Base-by-base conservation (phyloP, 2,888 invertebrate genomes). In the Euspilapteryx auroguttella region DNA sequence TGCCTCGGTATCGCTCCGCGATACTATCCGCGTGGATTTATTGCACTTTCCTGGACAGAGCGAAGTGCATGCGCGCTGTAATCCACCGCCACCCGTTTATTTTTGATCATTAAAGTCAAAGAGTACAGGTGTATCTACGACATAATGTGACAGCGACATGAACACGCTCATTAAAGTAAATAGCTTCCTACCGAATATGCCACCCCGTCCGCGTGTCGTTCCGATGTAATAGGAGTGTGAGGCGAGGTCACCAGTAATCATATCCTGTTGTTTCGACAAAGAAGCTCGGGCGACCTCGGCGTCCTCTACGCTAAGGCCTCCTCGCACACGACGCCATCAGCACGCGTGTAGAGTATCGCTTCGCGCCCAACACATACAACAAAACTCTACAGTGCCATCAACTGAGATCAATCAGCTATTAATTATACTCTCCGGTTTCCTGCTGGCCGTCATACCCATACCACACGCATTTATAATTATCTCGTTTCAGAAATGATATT, bases 261-360 rank as follows among this genome's bases (percentile, higher is more conserved):
- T 46, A 62, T 64, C 61, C 59, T 61, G 55, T 51, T 53, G 51
- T 49, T 46, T 51, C 39, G 48, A 63, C 57, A 61, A 58, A 55
- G 49, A 29, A 34, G 44, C 45, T 43, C 44, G 25, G 31, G 25
- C 30, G 29, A 29, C 24, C 27, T 29, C 24, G 15, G 12, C 12
- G 27, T 14, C 31, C 33, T 28, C 21, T n/a, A 3, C 8, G 28
- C 10, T 3, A 22, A 29, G 29, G 29, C 29, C 28, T 28, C 27
- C 25, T 8, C 13, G n/a, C 22, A 12, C 25, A 26, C 26, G 22
- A 25, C 23, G 11, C 21, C 24, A 15, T 8, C 12, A n/a, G 11
- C 9, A 21, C 21, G 9, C n/a, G 10, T 23, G 10, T 8, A 14
- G 7, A 10, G 23, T 28, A 22, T 23, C 28, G 28, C 22, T 22